These are phyloP conservation scores for Ophion ventricosus DNA, from an alignment of 2,888 invertebrate genomes.

Conservation along the genomic window DNA sequence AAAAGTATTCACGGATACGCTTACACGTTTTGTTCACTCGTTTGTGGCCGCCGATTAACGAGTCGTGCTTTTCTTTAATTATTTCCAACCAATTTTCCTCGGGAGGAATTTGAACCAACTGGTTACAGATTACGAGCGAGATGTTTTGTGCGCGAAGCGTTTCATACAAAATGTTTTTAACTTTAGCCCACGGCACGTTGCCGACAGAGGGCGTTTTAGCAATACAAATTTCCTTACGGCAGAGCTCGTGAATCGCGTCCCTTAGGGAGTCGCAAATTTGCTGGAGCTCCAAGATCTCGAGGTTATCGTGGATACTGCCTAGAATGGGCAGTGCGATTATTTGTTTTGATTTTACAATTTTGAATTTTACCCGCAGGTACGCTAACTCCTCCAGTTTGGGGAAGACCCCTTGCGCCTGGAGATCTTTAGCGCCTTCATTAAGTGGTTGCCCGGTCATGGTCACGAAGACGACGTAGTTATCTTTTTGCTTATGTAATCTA, in stretches of 20 bases:
- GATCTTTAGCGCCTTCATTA: slow-evolving; percentile 48
- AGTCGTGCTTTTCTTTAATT: slow-evolving; percentile 49
- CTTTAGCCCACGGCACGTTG: not conserved
- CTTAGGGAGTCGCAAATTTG: too few species aligned
- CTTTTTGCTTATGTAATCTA: slow-evolving; percentile 45
- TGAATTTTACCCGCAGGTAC: slow-evolving; percentile 26
- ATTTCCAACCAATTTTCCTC: too few species aligned
- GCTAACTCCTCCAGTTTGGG: not conserved
- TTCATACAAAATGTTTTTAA: not conserved
- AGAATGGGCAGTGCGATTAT: slow-evolving; percentile 34
- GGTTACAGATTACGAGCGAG: too few species aligned
- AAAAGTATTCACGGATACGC: too few species aligned
- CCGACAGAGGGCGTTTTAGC: not conserved
- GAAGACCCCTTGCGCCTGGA: too few species aligned
- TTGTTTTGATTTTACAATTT: slow-evolving; percentile 49
- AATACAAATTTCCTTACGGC: not conserved
- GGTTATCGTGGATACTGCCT: too few species aligned
- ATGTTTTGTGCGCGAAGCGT: too few species aligned
- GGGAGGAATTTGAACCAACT: too few species aligned
- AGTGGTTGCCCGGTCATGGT: slow-evolving; percentile 32
- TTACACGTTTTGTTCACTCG: too few species aligned
- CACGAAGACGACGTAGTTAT: slow-evolving; percentile 45
- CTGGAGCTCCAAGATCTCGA: too few species aligned
- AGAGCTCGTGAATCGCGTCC: too few species aligned
- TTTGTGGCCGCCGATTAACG: not conserved